Evolutionary conservation across 2,113 vertebrate species (phyloP), one percentile per base, ranked within the genome.

Genomic region (Aphyosemion australe): DNA sequence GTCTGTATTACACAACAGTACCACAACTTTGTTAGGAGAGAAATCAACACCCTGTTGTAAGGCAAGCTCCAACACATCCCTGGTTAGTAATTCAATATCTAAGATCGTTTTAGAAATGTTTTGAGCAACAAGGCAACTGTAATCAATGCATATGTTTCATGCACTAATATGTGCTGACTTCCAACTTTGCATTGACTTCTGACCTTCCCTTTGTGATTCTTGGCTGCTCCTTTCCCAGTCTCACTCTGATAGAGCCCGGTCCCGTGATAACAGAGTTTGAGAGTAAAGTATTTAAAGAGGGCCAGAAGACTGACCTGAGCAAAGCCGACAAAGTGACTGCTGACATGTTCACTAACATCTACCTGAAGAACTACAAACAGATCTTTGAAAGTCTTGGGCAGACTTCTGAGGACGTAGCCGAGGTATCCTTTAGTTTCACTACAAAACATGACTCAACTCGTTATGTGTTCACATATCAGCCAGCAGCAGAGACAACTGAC

Each of bases 221-320:
- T 26, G 26, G 3, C 26, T 26, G 26, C 26, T 9, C n/a, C n/a
- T 49, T 42, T 39, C 34, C 68, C 58, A 94, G 94, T 51, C 89
- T 95, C 84, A 94, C 84, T 70, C 85, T 95, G 50, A 94, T 94
- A 69, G 93, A 95, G 79, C 93, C 94, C 6, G 93, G 94, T 5
- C 94, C 92, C 0, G 94, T 95, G 52, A 59, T 95, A 69, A 94
- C 92, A 61, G 93, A 94, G 78, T 94, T 95, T 92, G 93, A 96
- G 87, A 89, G 76, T 55, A 96, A 96, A 81, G 91, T 94, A 15
- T 95, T 87, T 62, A 93, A 94, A 1, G 92, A 94, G 43, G 93
- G 91, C 39, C 31, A 92, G 90, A 95, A 94, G 88, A 94, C 92
- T 69, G 94, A 96, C 62, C 93, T 95, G 76, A 94, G 90, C 55